Conservation (phyloP, 2,888 invertebrate genomes). For the Charanyca ferruginea region DNA sequence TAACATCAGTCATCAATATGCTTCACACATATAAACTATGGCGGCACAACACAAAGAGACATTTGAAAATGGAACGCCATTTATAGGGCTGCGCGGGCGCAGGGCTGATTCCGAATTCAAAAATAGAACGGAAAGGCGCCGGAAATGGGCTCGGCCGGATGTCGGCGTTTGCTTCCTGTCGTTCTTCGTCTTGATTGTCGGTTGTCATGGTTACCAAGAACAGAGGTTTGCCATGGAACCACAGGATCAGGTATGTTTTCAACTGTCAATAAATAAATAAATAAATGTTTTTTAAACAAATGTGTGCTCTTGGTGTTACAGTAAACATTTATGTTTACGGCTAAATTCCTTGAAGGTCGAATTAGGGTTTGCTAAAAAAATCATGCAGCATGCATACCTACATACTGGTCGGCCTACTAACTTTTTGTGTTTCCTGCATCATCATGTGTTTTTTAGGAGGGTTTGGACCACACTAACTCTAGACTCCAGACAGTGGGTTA, state of each 20-base stretch:
- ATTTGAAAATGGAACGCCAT: slow-evolving; percentile 76
- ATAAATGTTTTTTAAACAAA: slow-evolving; percentile 16
- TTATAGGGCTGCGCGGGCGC: slow-evolving; percentile 78
- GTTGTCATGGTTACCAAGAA: slow-evolving; percentile 87
- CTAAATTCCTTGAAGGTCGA: slow-evolving; percentile 6
- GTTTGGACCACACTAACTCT: too few relatives aligned
- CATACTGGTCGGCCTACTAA: neutral
- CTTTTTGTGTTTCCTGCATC: neutral
- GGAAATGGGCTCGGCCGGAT: slow-evolving; percentile 80
- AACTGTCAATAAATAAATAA: slow-evolving; percentile 39
- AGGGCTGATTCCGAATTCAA: slow-evolving; percentile 79
- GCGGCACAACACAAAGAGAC: slow-evolving; percentile 78
- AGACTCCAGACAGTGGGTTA: too few relatives aligned
- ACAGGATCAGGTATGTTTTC: slow-evolving; percentile 92
- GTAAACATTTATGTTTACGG: slow-evolving; percentile 2
- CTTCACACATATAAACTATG: slow-evolving; percentile 81
- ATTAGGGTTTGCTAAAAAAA: neutral
- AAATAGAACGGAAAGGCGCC: slow-evolving; percentile 80
- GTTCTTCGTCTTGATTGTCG: slow-evolving; percentile 75
- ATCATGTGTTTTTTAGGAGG: neutral
- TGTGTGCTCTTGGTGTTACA: neutral
- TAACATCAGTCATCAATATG: slow-evolving; percentile 78
- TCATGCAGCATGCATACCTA: neutral
- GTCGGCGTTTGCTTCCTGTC: slow-evolving; percentile 79
- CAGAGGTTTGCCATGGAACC: slow-evolving; percentile 98